Evolutionary conservation across 2,888 invertebrate genomes (phyloP), one percentile per base, ranked within the genome.

Genomic region (Bursaphelenchus okinawaensis): DNA sequence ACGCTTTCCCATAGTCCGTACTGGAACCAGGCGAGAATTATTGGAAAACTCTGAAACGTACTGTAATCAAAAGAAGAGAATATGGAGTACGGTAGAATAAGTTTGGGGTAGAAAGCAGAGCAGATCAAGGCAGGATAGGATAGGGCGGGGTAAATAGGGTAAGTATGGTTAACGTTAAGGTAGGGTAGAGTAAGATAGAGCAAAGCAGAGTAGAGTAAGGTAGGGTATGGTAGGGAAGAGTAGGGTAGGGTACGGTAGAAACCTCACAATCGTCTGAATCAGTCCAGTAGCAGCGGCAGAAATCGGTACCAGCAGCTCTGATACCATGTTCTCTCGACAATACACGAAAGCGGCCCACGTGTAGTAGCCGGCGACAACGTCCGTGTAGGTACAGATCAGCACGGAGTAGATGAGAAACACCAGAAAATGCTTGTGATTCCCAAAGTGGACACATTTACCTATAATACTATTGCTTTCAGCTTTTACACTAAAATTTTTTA

Each of bases 341-440:
- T 20, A 9, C 40, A 4, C 4, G 4, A 54, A n/a, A 12, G 26
- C 26, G 16, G 12, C 19, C 1, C 3, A 12, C 51, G 50, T 59
- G 19, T n/a, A 12, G 22, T 16, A 50, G 19, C 52, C 51, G 9
- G 28, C 28, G 55, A 50, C 20, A 20, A 24, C 16, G 22, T 19
- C 22, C 52, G 60, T 22, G 57, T 24, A 26, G 16, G n/a, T 16
- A 4, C 60, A 59, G 20, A 59, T 50, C 12, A 59, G 12, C 1
- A 54, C 52, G n/a, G 51, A 7, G 52, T 59, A 29, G 20, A 27
- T 50, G 1, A 59, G 52, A 22, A 59, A 59, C 20, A 59, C 9
- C 40, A 59, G 23, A 59, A 59, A 59, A 50, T 40, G 50, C 52
- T 59, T 59, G 60, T 59, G 60, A 4, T 59, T 59, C 16, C 22